Evolutionary conservation across 2,113 vertebrate species (phyloP).

Genomic region (Noturus placidus): DNA sequence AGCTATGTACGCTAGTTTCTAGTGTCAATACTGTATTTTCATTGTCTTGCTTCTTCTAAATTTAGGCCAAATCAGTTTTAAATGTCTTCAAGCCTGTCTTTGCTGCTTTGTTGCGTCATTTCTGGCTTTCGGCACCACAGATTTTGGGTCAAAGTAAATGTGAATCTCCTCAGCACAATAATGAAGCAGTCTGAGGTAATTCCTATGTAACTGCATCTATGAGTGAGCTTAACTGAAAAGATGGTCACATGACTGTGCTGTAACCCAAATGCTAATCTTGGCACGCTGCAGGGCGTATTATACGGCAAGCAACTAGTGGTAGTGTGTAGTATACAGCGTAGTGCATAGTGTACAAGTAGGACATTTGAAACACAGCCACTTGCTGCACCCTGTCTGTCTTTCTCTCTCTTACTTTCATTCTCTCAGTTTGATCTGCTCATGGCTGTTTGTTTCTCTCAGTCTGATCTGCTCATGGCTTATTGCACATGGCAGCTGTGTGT

Average conservation of each 20-base stretch:
- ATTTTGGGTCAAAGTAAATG: constrained; percentile 11
- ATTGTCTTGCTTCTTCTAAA: background rate
- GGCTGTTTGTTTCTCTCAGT: constrained; percentile 10
- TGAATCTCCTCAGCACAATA: background rate
- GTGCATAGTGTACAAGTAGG: background rate
- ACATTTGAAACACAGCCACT: background rate
- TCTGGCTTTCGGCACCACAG: constrained; percentile 2
- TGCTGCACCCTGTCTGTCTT: background rate
- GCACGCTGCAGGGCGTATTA: background rate
- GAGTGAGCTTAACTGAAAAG: background rate
- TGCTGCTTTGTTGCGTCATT: constrained; percentile 12
- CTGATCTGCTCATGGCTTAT: constrained; percentile 36
- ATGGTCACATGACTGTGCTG: constrained; percentile 6
- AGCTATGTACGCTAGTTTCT: background rate
- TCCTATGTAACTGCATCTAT: background rate
- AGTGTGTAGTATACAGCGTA: background rate
- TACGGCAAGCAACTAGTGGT: background rate
- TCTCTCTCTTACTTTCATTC: background rate
- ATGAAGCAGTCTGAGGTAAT: constrained; percentile 20
- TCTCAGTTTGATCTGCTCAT: constrained; percentile 31
- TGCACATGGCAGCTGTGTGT: constrained; percentile 35
- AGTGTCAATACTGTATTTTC: background rate
- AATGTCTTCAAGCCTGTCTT: constrained; percentile 10
- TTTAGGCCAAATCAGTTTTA: background rate
- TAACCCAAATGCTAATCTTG: background rate